Conservation (phyloP, 2,797 vertebrate genomes). For the Thripadectes ignobilis region DNA sequence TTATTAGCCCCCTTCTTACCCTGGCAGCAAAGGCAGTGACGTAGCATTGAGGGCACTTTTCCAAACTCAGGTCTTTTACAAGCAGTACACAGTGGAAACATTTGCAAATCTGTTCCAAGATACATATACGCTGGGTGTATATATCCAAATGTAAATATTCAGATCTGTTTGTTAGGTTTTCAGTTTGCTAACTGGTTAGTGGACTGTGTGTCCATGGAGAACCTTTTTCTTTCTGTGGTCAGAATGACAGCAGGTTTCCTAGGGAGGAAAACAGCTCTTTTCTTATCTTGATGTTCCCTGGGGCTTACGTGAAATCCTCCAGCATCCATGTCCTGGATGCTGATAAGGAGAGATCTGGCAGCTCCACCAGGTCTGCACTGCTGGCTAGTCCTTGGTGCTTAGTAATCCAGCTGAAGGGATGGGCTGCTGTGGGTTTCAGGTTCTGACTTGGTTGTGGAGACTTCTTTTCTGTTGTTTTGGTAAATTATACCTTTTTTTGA, state of each 20-base stretch:
- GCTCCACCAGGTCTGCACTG: not conserved
- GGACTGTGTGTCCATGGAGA: not conserved
- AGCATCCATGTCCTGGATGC: not conserved
- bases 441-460: not conserved
- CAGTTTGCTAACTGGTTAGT: not conserved
- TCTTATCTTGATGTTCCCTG: not conserved
- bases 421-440: not conserved
- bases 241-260: conserved; percentile 6
- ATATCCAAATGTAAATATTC: conserved; percentile 13
- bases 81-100: conserved; percentile 69
- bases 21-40: conserved; percentile 45
- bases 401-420: conserved; percentile 57
- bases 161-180: not conserved
- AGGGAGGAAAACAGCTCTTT: not conserved
- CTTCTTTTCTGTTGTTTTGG: not conserved
- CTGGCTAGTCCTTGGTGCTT: not conserved
- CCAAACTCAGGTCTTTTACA: conserved; percentile 56
- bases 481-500: not conserved
- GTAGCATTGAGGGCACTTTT: not conserved
- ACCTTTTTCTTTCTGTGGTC: conserved; percentile 38
- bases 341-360: not conserved
- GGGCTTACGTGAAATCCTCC: not conserved
- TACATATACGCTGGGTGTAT: not conserved
- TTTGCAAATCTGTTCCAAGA: conserved; percentile 58
- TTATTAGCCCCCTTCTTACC: conserved; percentile 16